A percentile compares a stretch with the other conserved stretches of the same genome.
phyloP scores from a whole-genome alignment of 2,113 vertebrate genomes.

The Athene cunicularia region DNA sequence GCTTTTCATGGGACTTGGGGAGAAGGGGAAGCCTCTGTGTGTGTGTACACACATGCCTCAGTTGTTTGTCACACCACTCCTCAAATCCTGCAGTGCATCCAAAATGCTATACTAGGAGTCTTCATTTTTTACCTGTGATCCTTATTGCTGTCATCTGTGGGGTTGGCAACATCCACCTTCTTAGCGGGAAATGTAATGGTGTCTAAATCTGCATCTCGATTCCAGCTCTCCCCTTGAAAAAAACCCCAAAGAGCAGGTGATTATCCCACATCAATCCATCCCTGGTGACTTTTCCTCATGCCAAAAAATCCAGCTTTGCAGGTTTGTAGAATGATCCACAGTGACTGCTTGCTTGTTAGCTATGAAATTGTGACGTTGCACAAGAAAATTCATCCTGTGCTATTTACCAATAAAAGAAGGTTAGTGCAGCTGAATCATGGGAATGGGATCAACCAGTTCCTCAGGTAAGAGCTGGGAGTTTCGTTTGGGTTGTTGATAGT shows the following conservation, averaged over 20 bases:
- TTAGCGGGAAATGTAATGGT: not conserved
- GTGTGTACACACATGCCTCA: not conserved
- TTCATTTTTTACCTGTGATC: not conserved
- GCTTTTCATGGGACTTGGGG: not conserved
- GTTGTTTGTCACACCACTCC: not conserved
- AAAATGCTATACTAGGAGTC: not conserved
- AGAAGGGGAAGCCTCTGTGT: not conserved
- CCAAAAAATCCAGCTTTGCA: not conserved
- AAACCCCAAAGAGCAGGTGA: not conserved
- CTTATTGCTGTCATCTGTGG: not conserved
- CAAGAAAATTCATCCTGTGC: not conserved
- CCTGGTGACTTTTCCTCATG: not conserved
- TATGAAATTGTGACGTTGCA: not conserved
- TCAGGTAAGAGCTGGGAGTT: not conserved
- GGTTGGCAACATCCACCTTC: not conserved
- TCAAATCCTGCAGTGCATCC: not conserved
- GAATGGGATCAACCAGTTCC: not conserved
- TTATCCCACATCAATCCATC: not conserved
- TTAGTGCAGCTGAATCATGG: not conserved
- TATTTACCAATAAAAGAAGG: not conserved
- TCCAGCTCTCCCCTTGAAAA: not conserved
- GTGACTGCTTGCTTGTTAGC: not conserved
- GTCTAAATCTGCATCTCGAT: not conserved
- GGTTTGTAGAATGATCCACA: no score
- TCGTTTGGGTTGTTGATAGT: not conserved